Evolutionary conservation across 2,888 invertebrate genomes (phyloP).

Genomic region (Tenthredo distinguenda): DNA sequence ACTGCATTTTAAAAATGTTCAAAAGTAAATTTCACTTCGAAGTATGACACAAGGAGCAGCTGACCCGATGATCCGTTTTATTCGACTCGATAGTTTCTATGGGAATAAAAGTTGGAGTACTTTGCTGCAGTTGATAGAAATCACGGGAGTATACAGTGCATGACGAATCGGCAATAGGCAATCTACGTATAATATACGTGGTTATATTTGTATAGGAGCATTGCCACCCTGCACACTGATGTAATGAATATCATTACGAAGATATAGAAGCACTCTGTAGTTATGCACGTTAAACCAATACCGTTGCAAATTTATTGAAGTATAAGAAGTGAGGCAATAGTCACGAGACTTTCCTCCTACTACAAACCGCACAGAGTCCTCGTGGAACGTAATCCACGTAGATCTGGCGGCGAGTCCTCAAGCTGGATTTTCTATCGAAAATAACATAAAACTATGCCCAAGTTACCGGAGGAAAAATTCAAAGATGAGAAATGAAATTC

Average conservation of each 20-base stretch:
- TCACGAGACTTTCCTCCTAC: constrained; percentile 37
- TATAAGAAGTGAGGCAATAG: constrained; percentile 43
- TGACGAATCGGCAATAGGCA: not conserved
- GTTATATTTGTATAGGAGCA: not conserved
- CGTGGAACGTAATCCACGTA: not conserved
- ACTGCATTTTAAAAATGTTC: not conserved
- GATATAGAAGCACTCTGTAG: not conserved
- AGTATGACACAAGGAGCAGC: not conserved
- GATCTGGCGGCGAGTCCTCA: not conserved
- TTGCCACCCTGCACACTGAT: not conserved
- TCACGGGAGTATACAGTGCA: constrained; percentile 2
- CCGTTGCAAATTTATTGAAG: constrained; percentile 45
- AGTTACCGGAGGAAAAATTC: not conserved
- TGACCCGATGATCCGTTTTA: not conserved
- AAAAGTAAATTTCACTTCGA: not conserved
- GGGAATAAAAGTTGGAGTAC: not conserved
- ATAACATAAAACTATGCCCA: not conserved
- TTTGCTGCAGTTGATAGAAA: not conserved
- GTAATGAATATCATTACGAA: constrained; percentile 15
- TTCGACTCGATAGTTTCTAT: not conserved
- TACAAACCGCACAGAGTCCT: not conserved
- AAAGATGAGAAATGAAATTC: no score
- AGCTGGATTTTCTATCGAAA: constrained; percentile 6
- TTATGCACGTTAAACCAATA: constrained; percentile 41
- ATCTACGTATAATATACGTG: not conserved